Conservation (phyloP, 2,113 vertebrate species). For the Rhinogobius similis region DNA sequence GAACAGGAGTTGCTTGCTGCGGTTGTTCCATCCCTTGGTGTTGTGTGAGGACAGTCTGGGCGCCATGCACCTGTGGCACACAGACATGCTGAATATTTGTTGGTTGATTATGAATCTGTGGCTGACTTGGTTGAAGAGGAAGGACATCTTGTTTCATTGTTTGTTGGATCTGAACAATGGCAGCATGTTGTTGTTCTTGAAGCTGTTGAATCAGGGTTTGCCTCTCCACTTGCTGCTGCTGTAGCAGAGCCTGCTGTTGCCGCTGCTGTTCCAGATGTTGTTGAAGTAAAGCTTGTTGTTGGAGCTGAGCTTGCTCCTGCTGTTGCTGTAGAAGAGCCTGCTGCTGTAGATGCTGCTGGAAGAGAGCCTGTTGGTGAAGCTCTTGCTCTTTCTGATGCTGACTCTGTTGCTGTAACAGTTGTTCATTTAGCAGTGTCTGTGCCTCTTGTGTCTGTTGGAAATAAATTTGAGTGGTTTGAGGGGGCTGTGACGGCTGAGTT, state of each 20-base stretch:
- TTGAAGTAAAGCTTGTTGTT: constrained; percentile 63
- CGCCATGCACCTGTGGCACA: constrained; percentile 33
- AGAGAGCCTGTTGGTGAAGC: constrained; percentile 39
- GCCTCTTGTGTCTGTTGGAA: constrained; percentile 41
- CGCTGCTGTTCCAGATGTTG: constrained; percentile 68
- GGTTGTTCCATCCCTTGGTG: constrained; percentile 63
- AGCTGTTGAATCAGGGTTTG: constrained; percentile 63
- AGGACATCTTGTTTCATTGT: constrained; percentile 51
- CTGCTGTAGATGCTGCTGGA: constrained; percentile 65
- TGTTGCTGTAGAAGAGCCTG: constrained; percentile 58
- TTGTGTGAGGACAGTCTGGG: constrained; percentile 45
- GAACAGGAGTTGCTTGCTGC: constrained; percentile 49
- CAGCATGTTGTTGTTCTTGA: constrained; percentile 59
- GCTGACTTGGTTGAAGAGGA: constrained; percentile 46
- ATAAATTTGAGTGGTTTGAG: constrained; percentile 37
- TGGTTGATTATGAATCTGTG: constrained; percentile 60
- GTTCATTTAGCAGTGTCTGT: constrained; percentile 49
- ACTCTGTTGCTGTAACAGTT: constrained; percentile 49
- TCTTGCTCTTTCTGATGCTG: constrained; percentile 52
- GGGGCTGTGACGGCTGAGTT: constrained; percentile 17
- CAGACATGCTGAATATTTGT: constrained; percentile 47
- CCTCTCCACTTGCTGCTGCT: constrained; percentile 57
- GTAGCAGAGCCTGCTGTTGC: constrained; percentile 67
- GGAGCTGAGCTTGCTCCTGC: constrained; percentile 61
- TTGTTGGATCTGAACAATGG: constrained; percentile 58